Conservation (phyloP, 2,888 invertebrate species). For the Noctua janthe region DNA sequence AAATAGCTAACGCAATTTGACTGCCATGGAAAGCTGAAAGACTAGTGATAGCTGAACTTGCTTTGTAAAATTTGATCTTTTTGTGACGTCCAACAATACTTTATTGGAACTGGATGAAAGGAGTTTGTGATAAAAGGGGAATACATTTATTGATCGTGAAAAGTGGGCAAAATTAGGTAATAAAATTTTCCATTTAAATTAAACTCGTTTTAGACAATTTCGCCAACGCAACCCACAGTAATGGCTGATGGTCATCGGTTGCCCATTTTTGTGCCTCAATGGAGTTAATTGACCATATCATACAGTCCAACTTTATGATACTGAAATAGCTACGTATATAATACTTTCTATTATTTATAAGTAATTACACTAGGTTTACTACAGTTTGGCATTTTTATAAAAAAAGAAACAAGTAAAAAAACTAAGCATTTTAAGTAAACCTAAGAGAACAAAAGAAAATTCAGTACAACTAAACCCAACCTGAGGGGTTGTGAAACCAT, state of each 20-base stretch:
- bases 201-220: neutral
- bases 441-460: conserved; percentile 8
- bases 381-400: conserved; percentile 79
- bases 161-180: neutral
- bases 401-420: conserved; percentile 60
- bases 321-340: conserved; percentile 76
- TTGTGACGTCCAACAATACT: conserved; percentile 9
- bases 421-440: conserved; percentile 29
- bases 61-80: conserved; percentile 12
- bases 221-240: conserved; percentile 48
- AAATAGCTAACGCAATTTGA: conserved; percentile 11
- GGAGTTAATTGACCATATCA: conserved; percentile 81
- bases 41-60: conserved; percentile 1
- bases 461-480: conserved; percentile 9
- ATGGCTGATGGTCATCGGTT: conserved; percentile 48
- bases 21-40: conserved; percentile 1
- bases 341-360: conserved; percentile 77
- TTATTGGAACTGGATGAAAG: conserved; percentile 10
- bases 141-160: conserved; percentile 22
- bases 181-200: neutral
- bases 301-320: conserved; percentile 73
- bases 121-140: conserved; percentile 2
- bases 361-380: conserved; percentile 72
- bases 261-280: conserved; percentile 73
- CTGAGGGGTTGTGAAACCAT: neutral